A percentile compares a stretch with the other conserved stretches of the same genome.
Conservation (phyloP, 2,888 invertebrate species). For the Drosophila neotestacea region DNA sequence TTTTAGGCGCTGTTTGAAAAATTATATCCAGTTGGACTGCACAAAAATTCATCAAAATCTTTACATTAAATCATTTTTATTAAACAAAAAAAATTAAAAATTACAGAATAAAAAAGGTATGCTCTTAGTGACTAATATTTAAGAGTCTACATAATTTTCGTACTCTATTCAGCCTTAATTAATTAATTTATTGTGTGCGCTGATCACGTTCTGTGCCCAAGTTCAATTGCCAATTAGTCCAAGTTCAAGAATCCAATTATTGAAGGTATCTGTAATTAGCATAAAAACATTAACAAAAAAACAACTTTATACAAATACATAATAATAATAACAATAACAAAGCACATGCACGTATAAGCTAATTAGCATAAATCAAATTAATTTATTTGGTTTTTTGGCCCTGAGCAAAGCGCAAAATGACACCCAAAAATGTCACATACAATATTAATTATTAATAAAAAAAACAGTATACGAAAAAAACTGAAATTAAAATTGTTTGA, state of each 20-base stretch:
- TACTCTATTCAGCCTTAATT: constrained; percentile 51
- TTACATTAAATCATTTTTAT: constrained; percentile 41
- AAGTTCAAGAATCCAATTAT: constrained; percentile 83
- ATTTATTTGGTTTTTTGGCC: constrained; percentile 48
- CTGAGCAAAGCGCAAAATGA: constrained; percentile 18
- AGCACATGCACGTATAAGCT: constrained; percentile 32
- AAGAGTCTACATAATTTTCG: constrained; percentile 31
- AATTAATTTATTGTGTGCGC: constrained; percentile 41
- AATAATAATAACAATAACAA: constrained; percentile 27
- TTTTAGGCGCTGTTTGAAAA: constrained; percentile 32
- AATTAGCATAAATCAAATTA: constrained; percentile 68
- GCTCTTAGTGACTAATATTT: constrained; percentile 9
- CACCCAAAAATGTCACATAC: constrained; percentile 31
- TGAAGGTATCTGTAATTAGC: constrained; percentile 79
- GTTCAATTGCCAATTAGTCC: constrained; percentile 70
- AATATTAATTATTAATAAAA: constrained; percentile 9
- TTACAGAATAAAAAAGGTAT: neutral
- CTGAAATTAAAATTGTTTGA: neutral
- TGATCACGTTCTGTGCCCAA: constrained; percentile 27
- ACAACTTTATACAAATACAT: constrained; percentile 8
- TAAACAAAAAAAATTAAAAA: constrained; percentile 11
- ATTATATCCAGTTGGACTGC: neutral
- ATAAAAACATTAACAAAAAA: constrained; percentile 28
- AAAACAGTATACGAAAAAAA: constrained; percentile 1
- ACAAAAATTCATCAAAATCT: neutral